phyloP scores from a whole-genome alignment of 1,140 invertebrate genomes.

The Uloborus diversus region DNA sequence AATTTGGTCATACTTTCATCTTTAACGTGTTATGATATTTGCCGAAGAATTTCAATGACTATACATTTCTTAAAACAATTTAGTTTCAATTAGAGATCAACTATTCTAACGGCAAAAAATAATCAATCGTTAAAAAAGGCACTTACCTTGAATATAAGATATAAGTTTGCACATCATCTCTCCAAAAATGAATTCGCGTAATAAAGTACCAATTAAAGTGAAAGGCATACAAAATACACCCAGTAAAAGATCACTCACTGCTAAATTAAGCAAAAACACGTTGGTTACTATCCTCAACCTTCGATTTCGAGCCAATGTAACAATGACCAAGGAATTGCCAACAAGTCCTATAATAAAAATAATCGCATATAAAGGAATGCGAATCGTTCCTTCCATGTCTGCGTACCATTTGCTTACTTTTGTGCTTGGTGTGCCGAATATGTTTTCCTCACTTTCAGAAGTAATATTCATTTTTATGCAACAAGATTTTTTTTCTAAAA shows the following conservation, averaged over 20 bases:
- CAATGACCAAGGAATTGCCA: slow-evolving; percentile 65
- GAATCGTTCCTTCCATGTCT: slow-evolving; percentile 7
- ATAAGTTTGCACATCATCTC: slow-evolving; percentile 82
- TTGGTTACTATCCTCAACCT: slow-evolving; percentile 67
- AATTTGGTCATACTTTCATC: too few relatives aligned
- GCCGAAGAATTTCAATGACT: too few relatives aligned
- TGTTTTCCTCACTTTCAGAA: too few relatives aligned
- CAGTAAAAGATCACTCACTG: slow-evolving; percentile 80
- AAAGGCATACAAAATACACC: slow-evolving; percentile 89
- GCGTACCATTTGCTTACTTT: too few relatives aligned
- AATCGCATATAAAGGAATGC: slow-evolving; percentile 60
- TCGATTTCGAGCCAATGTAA: slow-evolving; percentile 65
- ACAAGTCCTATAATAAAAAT: slow-evolving; percentile 64
- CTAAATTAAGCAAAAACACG: slow-evolving; percentile 69
- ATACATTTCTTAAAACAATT: too few relatives aligned
- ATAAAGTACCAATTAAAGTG: slow-evolving; percentile 81
- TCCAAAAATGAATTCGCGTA: slow-evolving; percentile 85
- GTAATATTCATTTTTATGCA: too few relatives aligned
- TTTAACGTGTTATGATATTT: too few relatives aligned
- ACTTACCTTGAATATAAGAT: slow-evolving; percentile 83
- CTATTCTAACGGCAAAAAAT: too few relatives aligned
- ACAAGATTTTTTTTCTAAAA: too few relatives aligned
- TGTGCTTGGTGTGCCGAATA: too few relatives aligned
- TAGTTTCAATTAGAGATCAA: too few relatives aligned
- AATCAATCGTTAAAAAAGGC: too few relatives aligned